Evolutionary conservation across 2,113 vertebrate species (phyloP).

Genomic region (Brachyistius frenatus): DNA sequence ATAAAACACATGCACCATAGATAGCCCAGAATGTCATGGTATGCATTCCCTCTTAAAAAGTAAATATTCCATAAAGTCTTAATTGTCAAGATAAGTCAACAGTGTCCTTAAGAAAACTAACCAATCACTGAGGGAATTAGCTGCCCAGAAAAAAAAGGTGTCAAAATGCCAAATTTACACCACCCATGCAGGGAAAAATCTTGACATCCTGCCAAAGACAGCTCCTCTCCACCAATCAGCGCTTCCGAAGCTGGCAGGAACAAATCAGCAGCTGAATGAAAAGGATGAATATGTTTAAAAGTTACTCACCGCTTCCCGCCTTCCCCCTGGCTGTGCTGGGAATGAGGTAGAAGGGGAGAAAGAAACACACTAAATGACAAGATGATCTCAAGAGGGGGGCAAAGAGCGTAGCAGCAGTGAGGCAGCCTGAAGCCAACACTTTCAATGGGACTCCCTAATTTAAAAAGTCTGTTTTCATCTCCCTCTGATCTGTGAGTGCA

Average conservation of each 20-base stretch:
- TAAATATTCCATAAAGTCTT: slow-evolving; percentile 44
- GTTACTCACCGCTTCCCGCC: slow-evolving; percentile 79
- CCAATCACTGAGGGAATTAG: slow-evolving; percentile 43
- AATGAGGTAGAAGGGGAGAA: slow-evolving; percentile 42
- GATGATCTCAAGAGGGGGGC: slow-evolving; percentile 57
- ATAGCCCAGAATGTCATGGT: background rate
- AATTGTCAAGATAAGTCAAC: slow-evolving; percentile 45
- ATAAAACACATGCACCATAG: background rate
- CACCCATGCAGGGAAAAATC: slow-evolving; percentile 42
- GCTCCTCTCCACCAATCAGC: slow-evolving; percentile 51
- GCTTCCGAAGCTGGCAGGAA: slow-evolving; percentile 23
- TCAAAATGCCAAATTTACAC: slow-evolving; percentile 64
- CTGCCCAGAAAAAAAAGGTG: slow-evolving; percentile 26
- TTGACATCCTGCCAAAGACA: slow-evolving; percentile 64
- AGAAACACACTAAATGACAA: slow-evolving; percentile 25
- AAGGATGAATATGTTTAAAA: slow-evolving; percentile 69
- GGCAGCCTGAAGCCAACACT: slow-evolving; percentile 71
- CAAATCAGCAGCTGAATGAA: slow-evolving; percentile 61
- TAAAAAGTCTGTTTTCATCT: slow-evolving; percentile 82
- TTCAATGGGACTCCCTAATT: slow-evolving; percentile 79
- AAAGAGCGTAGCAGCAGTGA: slow-evolving; percentile 60
- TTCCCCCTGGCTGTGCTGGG: slow-evolving; percentile 49
- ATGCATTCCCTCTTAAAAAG: slow-evolving; percentile 13
- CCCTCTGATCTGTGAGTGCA: slow-evolving; percentile 41
- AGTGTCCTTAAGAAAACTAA: slow-evolving; percentile 56